Conservation (phyloP, 2,888 invertebrate genomes). For the Pseudococcus jackbeardsleyi region DNA sequence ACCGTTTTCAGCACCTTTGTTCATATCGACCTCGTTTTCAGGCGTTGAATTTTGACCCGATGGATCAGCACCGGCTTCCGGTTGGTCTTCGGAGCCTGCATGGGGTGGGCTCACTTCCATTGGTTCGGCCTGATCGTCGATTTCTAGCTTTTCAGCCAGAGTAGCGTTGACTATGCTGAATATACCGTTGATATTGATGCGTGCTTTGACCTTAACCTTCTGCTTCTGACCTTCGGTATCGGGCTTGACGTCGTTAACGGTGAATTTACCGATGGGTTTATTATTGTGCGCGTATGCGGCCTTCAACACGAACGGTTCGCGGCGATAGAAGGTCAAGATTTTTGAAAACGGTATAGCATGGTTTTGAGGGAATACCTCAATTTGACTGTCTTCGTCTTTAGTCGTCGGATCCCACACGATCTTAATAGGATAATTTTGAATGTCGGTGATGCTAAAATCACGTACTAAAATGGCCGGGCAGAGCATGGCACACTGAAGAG, state of each 20-base stretch:
- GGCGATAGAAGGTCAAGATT: slow-evolving; percentile 92
- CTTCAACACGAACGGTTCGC: slow-evolving; percentile 87
- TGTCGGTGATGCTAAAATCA: slow-evolving; percentile 94
- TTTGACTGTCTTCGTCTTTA: slow-evolving; percentile 68
- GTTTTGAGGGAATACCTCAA: slow-evolving; percentile 92
- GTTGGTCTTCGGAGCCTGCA: slow-evolving; percentile 68
- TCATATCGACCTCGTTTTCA: slow-evolving; percentile 55
- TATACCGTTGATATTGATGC: slow-evolving; percentile 94
- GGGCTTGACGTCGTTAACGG: slow-evolving; percentile 86
- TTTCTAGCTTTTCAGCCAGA: slow-evolving; percentile 78
- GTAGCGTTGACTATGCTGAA: slow-evolving; percentile 90
- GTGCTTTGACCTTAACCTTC: slow-evolving; percentile 95
- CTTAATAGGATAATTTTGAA: slow-evolving; percentile 90
- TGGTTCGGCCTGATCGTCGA: slow-evolving; percentile 67
- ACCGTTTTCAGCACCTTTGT: slow-evolving; percentile 60
- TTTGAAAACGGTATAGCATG: slow-evolving; percentile 95
- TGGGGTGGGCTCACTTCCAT: slow-evolving; percentile 68
- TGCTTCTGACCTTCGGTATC: slow-evolving; percentile 90
- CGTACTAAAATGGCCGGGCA: slow-evolving; percentile 97
- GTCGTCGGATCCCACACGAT: slow-evolving; percentile 82
- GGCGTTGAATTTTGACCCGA: background rate
- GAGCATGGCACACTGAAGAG: slow-evolving; percentile 94
- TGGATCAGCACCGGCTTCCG: background rate
- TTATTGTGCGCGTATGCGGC: slow-evolving; percentile 89
- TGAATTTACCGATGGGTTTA: slow-evolving; percentile 83